These are phyloP conservation scores for Diabrotica undecimpunctata DNA, from an alignment of 1,140 invertebrate species.

Conservation along the genomic window DNA sequence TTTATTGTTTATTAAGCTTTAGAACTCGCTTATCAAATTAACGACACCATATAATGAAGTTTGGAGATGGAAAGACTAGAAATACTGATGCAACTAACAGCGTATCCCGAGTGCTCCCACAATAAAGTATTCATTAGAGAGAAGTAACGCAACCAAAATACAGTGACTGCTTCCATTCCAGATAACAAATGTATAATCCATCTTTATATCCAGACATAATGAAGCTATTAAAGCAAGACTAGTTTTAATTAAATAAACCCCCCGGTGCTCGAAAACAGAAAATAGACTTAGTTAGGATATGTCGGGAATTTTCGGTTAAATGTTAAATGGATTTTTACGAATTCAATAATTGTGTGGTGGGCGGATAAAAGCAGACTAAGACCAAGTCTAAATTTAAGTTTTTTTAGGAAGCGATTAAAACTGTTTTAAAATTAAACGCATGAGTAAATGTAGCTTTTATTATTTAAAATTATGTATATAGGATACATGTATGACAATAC, in stretches of 20 bases:
- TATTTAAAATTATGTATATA: too few relatives aligned
- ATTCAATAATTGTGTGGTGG: too few relatives aligned
- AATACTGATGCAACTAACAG: not conserved
- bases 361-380: too few relatives aligned
- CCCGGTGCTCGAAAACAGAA: not conserved
- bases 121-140: not conserved
- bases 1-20: not conserved
- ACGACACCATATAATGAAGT: not conserved
- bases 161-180: conserved; percentile 3
- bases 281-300: not conserved
- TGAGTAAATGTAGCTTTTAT: too few relatives aligned
- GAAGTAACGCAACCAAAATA: conserved; percentile 4
- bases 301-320: too few relatives aligned
- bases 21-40: not conserved
- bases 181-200: conserved; percentile 14
- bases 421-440: too few relatives aligned
- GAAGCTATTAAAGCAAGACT: conserved; percentile 5
- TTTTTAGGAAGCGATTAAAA: too few relatives aligned
- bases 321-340: too few relatives aligned
- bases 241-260: conserved; percentile 9
- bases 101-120: not conserved
- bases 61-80: not conserved
- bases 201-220: conserved; percentile 13
- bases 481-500: too few relatives aligned
- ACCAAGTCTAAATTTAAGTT: too few relatives aligned